phyloP scores from a whole-genome alignment of 2,888 invertebrate genomes.

The Chrysolina americana region DNA sequence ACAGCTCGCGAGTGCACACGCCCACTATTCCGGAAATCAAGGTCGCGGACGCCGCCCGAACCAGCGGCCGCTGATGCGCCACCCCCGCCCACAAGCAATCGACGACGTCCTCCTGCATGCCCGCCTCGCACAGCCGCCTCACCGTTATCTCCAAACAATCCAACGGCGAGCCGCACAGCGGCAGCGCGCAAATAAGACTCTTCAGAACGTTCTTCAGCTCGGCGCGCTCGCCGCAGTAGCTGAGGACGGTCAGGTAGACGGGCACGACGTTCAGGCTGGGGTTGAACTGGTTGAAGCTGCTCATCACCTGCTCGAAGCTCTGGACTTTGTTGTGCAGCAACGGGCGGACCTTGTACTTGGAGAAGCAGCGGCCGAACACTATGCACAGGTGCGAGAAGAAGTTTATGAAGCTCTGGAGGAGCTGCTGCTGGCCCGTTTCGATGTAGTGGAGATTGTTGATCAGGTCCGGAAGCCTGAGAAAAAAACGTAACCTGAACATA shows the following conservation, averaged over 20 bases:
- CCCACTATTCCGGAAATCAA: conserved; percentile 74
- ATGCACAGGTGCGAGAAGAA: conserved; percentile 75
- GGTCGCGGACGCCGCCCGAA: conserved; percentile 75
- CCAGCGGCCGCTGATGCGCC: conserved; percentile 76
- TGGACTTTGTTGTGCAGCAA: conserved; percentile 74
- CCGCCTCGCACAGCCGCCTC: conserved; percentile 63
- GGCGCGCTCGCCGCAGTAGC: conserved; percentile 66
- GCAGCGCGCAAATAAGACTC: conserved; percentile 72
- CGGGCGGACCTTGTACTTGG: conserved; percentile 73
- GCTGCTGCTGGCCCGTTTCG: conserved; percentile 71
- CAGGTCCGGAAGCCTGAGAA: conserved; percentile 74
- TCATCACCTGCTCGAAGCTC: conserved; percentile 76
- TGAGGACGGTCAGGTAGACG: conserved; percentile 75
- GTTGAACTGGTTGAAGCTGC: conserved; percentile 72
- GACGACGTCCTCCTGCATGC: conserved; percentile 72
- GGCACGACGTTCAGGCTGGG: conserved; percentile 75
- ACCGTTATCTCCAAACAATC: conserved; percentile 67
- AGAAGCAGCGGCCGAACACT: conserved; percentile 79
- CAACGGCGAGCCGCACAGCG: conserved; percentile 72
- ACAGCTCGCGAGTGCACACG: conserved; percentile 72
- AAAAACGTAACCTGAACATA: neutral
- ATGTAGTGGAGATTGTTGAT: conserved; percentile 73
- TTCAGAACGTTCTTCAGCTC: conserved; percentile 74
- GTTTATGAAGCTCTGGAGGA: conserved; percentile 72
- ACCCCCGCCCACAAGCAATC: conserved; percentile 78